These are phyloP conservation scores for Oscheius sp. DNA, from an alignment of 2,888 invertebrate species.

Conservation along the genomic window DNA sequence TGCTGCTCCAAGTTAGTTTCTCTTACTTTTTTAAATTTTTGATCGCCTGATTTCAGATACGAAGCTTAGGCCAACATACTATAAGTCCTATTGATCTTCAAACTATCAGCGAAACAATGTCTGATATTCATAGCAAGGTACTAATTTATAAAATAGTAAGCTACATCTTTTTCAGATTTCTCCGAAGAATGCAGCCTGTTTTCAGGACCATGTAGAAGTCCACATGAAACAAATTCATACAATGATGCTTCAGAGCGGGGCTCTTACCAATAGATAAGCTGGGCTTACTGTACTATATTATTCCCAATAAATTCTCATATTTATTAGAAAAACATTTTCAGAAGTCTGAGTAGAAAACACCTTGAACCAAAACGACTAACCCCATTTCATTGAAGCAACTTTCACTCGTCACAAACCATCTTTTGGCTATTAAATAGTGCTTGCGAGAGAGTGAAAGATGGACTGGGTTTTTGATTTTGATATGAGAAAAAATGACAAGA, in stretches of 20 bases:
- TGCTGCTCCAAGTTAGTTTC: constrained; percentile 61
- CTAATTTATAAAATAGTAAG: background rate
- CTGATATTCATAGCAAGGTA: constrained; percentile 54
- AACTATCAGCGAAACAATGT: constrained; percentile 61
- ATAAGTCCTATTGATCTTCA: constrained; percentile 59
- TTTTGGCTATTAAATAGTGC: too few relatives aligned
- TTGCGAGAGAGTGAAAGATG: too few relatives aligned
- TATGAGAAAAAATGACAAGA: too few relatives aligned
- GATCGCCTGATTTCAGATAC: constrained; percentile 53
- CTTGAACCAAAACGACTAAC: too few relatives aligned
- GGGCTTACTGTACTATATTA: background rate
- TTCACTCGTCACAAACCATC: too few relatives aligned
- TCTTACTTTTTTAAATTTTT: background rate
- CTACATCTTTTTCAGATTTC: constrained; percentile 30
- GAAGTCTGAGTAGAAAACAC: too few relatives aligned
- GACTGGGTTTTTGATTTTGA: too few relatives aligned
- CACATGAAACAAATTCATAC: constrained; percentile 69
- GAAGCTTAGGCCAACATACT: constrained; percentile 58
- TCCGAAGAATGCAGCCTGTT: constrained; percentile 56
- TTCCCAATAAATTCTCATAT: too few relatives aligned
- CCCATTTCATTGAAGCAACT: too few relatives aligned
- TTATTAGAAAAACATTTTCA: too few relatives aligned
- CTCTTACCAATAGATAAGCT: constrained; percentile 21
- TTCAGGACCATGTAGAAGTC: constrained; percentile 69
- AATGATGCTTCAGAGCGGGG: constrained; percentile 53